Base-by-base conservation (phyloP, 2,113 vertebrate species). In the Labeo catla region DNA sequence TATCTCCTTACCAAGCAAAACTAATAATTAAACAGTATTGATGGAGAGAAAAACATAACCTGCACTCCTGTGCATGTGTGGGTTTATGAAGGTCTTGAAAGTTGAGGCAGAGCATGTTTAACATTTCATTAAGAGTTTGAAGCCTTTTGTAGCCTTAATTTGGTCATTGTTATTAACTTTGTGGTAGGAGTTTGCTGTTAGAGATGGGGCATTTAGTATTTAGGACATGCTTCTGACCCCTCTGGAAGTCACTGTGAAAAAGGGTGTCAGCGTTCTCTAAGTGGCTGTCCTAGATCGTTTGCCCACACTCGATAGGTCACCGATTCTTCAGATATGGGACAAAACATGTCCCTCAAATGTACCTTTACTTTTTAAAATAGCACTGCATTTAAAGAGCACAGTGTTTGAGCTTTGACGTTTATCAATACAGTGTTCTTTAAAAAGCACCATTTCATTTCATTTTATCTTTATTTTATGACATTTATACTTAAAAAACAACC, bases 241-340 rank as follows among this genome's bases (percentile, higher is more conserved):
- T 77, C 76, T 79, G 76, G 52, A 79, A 59, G 34, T 57, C 76
- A 39, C 50, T n/a, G 52, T 43, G 39, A 49, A 66, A 36, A 81
- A 47, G 12, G 59, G 59, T 81, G 63, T 81, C 79, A 66, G 79
- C 61, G 34, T 76, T 76, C 72, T 76, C 72, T 76, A 76, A 76
- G 45, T 76, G 61, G 43, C 59, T 81, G 79, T 65, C 79, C 79
- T 45, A 66, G n/a, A 81, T 81, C 63, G 59, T 49, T 65, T 65
- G 43, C 39, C 39, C 79, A 43, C 21, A 28, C 21, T 28, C n/a
- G 15, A 49, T 81, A 10, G 16, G 63, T 65, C 59, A 36, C 19
- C 6, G 43, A n/a, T 47, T 76, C 72, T 76, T 13, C 43, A 76
- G 72, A 76, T 49, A 49, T 76, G 36, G 50, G 61, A 43, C 72